Evolutionary conservation across 1,140 invertebrate species (phyloP), one percentile per base, ranked within the genome.

Genomic region (Euura lappo): DNA sequence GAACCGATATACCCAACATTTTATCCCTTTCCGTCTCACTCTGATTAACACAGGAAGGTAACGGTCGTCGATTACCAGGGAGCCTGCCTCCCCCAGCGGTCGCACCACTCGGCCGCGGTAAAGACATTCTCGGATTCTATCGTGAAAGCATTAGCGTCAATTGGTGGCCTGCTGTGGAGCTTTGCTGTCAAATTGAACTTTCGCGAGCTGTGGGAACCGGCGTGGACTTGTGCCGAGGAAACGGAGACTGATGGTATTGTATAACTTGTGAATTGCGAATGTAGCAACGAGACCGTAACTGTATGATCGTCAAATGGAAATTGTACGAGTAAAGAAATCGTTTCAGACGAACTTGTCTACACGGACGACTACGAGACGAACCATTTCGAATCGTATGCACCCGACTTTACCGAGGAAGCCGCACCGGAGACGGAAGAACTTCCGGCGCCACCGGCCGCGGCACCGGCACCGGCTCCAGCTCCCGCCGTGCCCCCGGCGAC

Each of bases 21-120:
- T 28, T 1, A 28, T 28, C 28, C 28, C 28, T 28, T 1, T 28
- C 28, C 28, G 28, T 28, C 28, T 60, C 13, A 11, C 51, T 60
- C 51, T 60, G 51, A 60, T 60, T 60, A 8, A n/a, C 10, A 60
- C 71, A 85, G 93, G 78, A 94, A 94, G 86, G 92, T 97, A 1
- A 91, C 92, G 1, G 92, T 97, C 0, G 94, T 94, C 76, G 96
- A 98, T 82, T 96, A 97, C 85, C 96, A 98, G 85, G 96, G 95
- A 0, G 89, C 94, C 6, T 97, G 96, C 80, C 92, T 93, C 0
- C 94, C 96, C 77, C 92, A 92, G 11, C 91, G 92, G 78, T 93
- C 92, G 77, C 91, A 91, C 6, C 92, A 91, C 76, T 94, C 92
- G 67, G 92, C 91, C 10, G 91, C 88, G 69, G 83, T 85, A 45